phyloP scores from a whole-genome alignment of 2,113 vertebrate species.

The Nycticryphes semicollaris region DNA sequence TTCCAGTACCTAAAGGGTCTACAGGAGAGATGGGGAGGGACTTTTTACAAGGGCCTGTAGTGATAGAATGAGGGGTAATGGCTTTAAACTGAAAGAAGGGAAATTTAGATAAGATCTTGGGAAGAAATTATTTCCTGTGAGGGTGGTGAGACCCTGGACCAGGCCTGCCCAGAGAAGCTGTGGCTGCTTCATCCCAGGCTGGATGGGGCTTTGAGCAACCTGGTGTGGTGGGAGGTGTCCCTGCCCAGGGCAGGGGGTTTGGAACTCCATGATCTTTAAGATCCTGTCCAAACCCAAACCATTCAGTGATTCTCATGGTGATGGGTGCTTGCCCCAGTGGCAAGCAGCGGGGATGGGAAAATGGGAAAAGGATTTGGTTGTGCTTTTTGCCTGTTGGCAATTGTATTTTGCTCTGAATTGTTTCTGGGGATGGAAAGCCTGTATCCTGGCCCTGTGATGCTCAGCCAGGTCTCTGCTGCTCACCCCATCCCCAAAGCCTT shows the following conservation, averaged over 20 bases:
- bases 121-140: background rate
- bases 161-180: background rate
- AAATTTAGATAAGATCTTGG: background rate
- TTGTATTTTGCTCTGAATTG: background rate
- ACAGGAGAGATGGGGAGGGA: background rate
- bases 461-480: background rate
- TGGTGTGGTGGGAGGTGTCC: background rate
- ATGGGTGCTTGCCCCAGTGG: background rate
- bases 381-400: fast-evolving
- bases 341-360: background rate
- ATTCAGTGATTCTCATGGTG: background rate
- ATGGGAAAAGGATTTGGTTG: background rate
- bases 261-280: background rate
- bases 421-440: background rate
- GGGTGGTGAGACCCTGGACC: background rate
- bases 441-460: background rate
- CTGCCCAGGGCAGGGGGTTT: background rate
- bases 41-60: background rate
- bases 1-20: background rate
- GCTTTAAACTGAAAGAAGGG: background rate
- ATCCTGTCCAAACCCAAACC: background rate
- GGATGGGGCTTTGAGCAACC: background rate
- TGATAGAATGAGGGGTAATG: background rate
- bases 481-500: background rate
- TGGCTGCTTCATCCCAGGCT: background rate